A percentile compares a stretch with the other conserved stretches of the same genome.
Conservation (phyloP, 2,888 invertebrate species). For the Mythimna loreyi region DNA sequence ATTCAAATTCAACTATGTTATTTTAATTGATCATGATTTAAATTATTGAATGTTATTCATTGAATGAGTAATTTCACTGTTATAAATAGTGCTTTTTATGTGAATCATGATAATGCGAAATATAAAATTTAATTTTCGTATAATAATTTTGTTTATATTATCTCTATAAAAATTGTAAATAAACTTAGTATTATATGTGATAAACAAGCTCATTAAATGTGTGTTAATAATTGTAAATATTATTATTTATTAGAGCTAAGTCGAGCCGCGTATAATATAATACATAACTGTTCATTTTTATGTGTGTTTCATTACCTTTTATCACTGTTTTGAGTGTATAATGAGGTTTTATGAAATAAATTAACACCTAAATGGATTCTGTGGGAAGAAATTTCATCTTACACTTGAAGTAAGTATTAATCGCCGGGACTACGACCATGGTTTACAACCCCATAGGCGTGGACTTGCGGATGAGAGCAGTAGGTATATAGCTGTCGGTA, state of each 20-base stretch:
- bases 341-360: constrained; percentile 17
- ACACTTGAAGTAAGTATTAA: constrained; percentile 4
- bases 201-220: constrained; percentile 69
- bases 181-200: constrained; percentile 69
- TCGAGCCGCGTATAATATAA: constrained; percentile 76
- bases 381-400: constrained; percentile 1
- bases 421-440: too few relatives aligned
- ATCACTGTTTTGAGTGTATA: constrained; percentile 16
- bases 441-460: too few relatives aligned
- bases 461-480: too few relatives aligned
- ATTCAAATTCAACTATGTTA: constrained; percentile 1
- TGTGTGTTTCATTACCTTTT: constrained; percentile 71
- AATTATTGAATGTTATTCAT: constrained; percentile 23
- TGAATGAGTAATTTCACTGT: constrained; percentile 35
- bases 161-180: constrained; percentile 58
- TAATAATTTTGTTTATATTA: constrained; percentile 18
- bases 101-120: constrained; percentile 21
- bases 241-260: constrained; percentile 72
- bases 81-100: constrained; percentile 45
- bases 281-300: constrained; percentile 83
- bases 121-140: constrained; percentile 31
- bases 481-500: too few relatives aligned
- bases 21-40: background rate
- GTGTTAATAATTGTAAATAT: constrained; percentile 82
- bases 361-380: constrained; percentile 18